Base-by-base conservation (phyloP, 2,888 invertebrate species). In the Erebia ligea region DNA sequence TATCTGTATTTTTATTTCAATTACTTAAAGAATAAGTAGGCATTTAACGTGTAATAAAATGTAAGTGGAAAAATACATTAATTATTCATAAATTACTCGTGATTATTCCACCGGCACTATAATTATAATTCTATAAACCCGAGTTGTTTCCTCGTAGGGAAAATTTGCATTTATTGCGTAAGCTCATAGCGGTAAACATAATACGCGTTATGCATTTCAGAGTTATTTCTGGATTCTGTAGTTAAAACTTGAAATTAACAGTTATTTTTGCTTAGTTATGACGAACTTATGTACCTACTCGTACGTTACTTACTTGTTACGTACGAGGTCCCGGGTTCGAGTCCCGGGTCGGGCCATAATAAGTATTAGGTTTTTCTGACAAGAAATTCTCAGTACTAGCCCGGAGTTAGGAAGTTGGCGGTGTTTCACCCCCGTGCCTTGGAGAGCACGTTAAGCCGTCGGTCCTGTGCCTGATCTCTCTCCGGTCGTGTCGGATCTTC, bases 81-180 rank as follows among this genome's bases (percentile, higher is more conserved):
- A 34, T 57, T 56, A 56, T 57, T 25, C 21, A 57, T 13, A 57
- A 25, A 8, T 52, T 15, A 52, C n/a, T 13, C 56, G 25, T 6
- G 5, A 62, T 62, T 62, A 62, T 15, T 45, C 3, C 62, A 48
- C 62, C 48, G 21, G 21, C 19, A 21, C 62, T 62, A 15, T 15
- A 62, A 21, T 62, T 62, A 62, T 62, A 45, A 62, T 62, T 62
- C 62, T 48, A 62, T 62, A 48, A 62, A 21, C 62, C 21, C 13
- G 21, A 48, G 21, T 48, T 8, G 9, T 48, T 62, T 62, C 48
- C 62, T 48, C 19, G 62, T 15, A n/a, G 19, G 15, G 48, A 45
- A 62, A 62, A 62, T 62, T 62, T 62, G 21, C 62, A 62, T 62
- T 62, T n/a, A 62, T 62, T 62, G 45, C 45, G 21, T 48, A 48